Conservation (phyloP, 2,113 vertebrate genomes). For the Calypte anna region DNA sequence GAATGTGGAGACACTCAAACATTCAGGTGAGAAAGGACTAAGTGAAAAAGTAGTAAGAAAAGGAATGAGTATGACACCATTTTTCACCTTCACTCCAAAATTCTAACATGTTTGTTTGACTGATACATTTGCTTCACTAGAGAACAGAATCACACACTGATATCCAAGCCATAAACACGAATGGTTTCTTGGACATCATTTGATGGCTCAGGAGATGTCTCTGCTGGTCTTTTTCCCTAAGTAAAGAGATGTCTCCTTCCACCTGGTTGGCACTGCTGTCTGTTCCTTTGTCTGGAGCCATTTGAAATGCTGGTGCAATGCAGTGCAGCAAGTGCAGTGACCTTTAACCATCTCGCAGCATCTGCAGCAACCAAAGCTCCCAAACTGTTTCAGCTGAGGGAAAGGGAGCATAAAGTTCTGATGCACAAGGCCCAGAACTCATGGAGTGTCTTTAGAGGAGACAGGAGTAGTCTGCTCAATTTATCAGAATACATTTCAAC, state of each 20-base stretch:
- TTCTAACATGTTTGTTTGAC: not conserved
- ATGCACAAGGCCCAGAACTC: not conserved
- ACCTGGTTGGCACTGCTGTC: not conserved
- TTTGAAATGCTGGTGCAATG: slow-evolving; percentile 1
- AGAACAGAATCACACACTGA: not conserved
- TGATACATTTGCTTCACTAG: not conserved
- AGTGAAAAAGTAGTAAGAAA: not conserved
- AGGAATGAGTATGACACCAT: not conserved
- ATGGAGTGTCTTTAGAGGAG: slow-evolving; percentile 62
- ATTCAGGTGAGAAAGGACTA: not conserved
- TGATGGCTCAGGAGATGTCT: not conserved
- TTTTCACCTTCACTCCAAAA: not conserved
- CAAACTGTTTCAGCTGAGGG: not conserved
- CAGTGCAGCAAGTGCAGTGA: not conserved
- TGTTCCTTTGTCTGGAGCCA: slow-evolving; percentile 23
- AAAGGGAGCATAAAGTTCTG: not conserved
- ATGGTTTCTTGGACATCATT: not conserved
- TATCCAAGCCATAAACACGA: not conserved
- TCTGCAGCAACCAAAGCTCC: slow-evolving; percentile 11
- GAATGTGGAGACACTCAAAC: not conserved
- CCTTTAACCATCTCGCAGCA: not conserved
- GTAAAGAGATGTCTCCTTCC: not conserved
- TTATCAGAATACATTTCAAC: slow-evolving; percentile 70
- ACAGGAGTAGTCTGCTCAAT: slow-evolving; percentile 60
- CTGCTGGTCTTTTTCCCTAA: not conserved